Evolutionary conservation across 2,888 invertebrate genomes (phyloP).

Genomic region (Rhagophthalmus giganteus): DNA sequence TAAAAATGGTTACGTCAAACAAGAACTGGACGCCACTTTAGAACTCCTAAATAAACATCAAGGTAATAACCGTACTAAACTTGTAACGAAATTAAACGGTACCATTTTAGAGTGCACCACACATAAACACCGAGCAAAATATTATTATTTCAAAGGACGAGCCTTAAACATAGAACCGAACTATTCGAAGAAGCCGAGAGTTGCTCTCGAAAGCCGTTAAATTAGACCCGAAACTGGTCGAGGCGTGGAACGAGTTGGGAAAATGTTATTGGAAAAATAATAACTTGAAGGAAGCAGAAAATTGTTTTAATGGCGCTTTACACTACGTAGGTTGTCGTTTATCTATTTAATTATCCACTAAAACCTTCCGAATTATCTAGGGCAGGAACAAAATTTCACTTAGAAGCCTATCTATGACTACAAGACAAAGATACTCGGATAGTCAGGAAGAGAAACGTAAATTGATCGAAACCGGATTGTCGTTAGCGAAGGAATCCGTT

Average conservation of each 20-base stretch:
- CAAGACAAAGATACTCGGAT: conserved; percentile 65
- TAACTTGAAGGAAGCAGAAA: conserved; percentile 77
- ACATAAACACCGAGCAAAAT: conserved; percentile 60
- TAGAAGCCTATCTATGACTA: conserved; percentile 78
- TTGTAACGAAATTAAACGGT: neutral
- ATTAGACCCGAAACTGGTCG: conserved; percentile 75
- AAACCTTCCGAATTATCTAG: too few relatives aligned
- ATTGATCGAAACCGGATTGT: conserved; percentile 71
- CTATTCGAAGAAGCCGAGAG: conserved; percentile 69
- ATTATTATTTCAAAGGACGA: conserved; percentile 73
- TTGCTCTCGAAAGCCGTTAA: conserved; percentile 82
- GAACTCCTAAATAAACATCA: conserved; percentile 67
- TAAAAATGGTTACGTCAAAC: conserved; percentile 67
- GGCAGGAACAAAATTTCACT: conserved; percentile 74
- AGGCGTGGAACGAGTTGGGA: conserved; percentile 88
- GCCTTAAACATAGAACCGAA: conserved; percentile 72
- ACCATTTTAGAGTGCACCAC: conserved; percentile 48
- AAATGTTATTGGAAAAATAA: conserved; percentile 88
- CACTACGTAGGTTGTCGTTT: conserved; percentile 66
- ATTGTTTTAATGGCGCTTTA: conserved; percentile 79
- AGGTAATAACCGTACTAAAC: conserved; percentile 53
- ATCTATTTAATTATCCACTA: too few relatives aligned
- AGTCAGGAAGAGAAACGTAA: conserved; percentile 60
- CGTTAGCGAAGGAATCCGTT: conserved; percentile 81
- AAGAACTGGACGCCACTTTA: conserved; percentile 64